Percentiles rank a stretch among this genome's conserved stretches.
Conservation (phyloP, 2,888 invertebrate genomes). For the Thera britannica region DNA sequence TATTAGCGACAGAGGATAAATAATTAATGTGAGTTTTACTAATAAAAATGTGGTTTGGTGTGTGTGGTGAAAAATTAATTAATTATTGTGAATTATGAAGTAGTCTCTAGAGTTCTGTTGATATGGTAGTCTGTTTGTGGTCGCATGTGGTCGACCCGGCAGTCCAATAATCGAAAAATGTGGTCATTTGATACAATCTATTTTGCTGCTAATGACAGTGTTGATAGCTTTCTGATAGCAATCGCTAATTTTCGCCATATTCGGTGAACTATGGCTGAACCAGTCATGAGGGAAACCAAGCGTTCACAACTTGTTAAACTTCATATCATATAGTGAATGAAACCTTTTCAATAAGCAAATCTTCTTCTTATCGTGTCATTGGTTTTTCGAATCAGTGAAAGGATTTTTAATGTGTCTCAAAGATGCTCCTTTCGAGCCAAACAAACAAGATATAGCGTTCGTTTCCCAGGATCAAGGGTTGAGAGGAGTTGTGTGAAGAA, state of each 20-base stretch:
- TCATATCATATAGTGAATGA: too few relatives aligned
- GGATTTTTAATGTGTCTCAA: too few relatives aligned
- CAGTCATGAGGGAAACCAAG: too few relatives aligned
- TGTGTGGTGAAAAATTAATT: slow-evolving; percentile 30
- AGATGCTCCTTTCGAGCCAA: too few relatives aligned
- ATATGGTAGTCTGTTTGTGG: slow-evolving; percentile 26
- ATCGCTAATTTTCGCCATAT: neutral
- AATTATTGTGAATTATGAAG: slow-evolving; percentile 19
- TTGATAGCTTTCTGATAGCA: neutral
- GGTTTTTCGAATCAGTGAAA: too few relatives aligned
- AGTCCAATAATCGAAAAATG: slow-evolving; percentile 15
- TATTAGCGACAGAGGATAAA: neutral
- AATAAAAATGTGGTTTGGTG: slow-evolving; percentile 5
- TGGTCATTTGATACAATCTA: slow-evolving; percentile 14
- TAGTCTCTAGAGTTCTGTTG: slow-evolving; percentile 14
- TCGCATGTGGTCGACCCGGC: slow-evolving; percentile 12
- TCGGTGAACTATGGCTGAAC: too few relatives aligned
- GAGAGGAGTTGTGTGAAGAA: too few relatives aligned
- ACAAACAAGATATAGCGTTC: too few relatives aligned
- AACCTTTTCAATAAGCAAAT: too few relatives aligned
- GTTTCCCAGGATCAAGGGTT: too few relatives aligned
- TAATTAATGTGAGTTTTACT: neutral
- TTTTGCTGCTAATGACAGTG: neutral
- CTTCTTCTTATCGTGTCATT: too few relatives aligned
- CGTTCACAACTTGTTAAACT: too few relatives aligned